Conservation (phyloP, 2,888 invertebrate genomes). For the Aleiodes leptofemur region DNA sequence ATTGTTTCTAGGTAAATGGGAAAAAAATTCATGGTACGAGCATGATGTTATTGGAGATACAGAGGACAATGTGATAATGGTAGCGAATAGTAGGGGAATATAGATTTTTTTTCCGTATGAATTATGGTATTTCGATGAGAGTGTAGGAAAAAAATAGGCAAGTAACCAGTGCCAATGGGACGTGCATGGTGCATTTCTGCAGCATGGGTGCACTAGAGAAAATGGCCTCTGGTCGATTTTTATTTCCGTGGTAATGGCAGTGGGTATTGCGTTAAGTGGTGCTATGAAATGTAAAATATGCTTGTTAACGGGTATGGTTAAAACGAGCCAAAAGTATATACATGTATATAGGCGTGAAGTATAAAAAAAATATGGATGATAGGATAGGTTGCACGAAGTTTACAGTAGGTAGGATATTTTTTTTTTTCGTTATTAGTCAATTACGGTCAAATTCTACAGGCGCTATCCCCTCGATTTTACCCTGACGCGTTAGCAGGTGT, state of each 20-base stretch:
- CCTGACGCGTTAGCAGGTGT: constrained; percentile 27
- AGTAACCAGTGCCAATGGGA: constrained; percentile 39
- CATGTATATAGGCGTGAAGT: constrained; percentile 33
- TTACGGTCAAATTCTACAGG: constrained; percentile 14
- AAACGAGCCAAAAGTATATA: background rate
- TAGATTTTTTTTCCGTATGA: constrained; percentile 36
- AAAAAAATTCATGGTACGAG: no score
- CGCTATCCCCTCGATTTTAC: background rate
- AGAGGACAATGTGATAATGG: constrained; percentile 42
- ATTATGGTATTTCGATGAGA: constrained; percentile 35
- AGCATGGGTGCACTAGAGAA: constrained; percentile 36
- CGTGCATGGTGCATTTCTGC: constrained; percentile 37
- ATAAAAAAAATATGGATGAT: constrained; percentile 10
- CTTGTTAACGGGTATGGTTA: constrained; percentile 64
- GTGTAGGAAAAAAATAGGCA: constrained; percentile 20
- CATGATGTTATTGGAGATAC: background rate
- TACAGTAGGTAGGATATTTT: constrained; percentile 42
- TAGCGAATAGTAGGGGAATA: constrained; percentile 14
- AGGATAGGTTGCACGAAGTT: constrained; percentile 7
- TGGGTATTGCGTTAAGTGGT: constrained; percentile 68
- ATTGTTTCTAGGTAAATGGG: background rate
- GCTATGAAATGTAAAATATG: constrained; percentile 73
- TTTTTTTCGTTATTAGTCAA: constrained; percentile 52
- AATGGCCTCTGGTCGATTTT: constrained; percentile 57
- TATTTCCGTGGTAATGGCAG: constrained; percentile 60